These are phyloP conservation scores for Octopus bimaculoides DNA, from an alignment of 1,140 invertebrate genomes.

Conservation along the genomic window DNA sequence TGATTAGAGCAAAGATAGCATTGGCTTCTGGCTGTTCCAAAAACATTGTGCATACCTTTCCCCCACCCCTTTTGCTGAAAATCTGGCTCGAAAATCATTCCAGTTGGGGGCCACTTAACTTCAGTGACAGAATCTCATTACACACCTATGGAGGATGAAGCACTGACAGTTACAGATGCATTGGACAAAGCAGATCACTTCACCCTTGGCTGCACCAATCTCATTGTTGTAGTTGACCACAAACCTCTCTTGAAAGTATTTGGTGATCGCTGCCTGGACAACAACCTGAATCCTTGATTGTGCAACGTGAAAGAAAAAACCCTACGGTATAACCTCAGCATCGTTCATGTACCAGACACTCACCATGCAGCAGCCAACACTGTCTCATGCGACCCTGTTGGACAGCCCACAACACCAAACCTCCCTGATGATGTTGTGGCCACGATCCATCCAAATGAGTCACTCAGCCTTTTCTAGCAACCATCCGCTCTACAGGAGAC, in stretches of 20 bases:
- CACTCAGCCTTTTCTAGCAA: no score
- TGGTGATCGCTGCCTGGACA: slow-evolving; percentile 22
- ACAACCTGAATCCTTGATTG: slow-evolving; percentile 23
- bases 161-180: slow-evolving; percentile 33
- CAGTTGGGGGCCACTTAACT: slow-evolving; percentile 39
- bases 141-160: slow-evolving; percentile 32
- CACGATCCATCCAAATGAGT: no score
- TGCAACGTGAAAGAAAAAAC: slow-evolving; percentile 27
- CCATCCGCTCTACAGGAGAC: no score
- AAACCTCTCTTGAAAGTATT: slow-evolving; percentile 29
- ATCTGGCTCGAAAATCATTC: slow-evolving; percentile 28
- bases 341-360: no score
- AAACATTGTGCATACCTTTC: slow-evolving; percentile 24
- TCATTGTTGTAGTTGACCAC: slow-evolving; percentile 32
- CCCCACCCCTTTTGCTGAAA: slow-evolving; percentile 18
- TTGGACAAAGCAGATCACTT: slow-evolving; percentile 32
- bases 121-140: slow-evolving; percentile 33
- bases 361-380: no score
- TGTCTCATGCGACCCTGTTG: no score
- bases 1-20: slow-evolving; percentile 4
- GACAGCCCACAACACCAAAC: no score
- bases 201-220: slow-evolving; percentile 27
- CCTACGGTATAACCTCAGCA: slow-evolving; percentile 14
- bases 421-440: no score
- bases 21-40: slow-evolving; percentile 17